Evolutionary conservation across 2,113 vertebrate species (phyloP), one percentile per base, ranked within the genome.

Genomic region (Hemiprocne comata): DNA sequence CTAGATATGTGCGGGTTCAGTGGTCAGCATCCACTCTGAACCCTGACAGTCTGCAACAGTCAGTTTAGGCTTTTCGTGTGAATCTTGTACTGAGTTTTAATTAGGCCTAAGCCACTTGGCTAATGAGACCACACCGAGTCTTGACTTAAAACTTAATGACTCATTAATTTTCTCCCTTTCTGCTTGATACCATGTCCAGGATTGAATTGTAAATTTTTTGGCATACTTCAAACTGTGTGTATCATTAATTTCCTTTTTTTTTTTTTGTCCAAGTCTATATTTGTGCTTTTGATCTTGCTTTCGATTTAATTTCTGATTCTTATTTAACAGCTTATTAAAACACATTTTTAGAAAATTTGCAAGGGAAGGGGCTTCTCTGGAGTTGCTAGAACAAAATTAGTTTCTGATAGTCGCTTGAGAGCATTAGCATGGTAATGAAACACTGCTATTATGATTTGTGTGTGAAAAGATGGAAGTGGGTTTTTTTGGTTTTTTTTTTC

Each of bases 101-200:
- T 94, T 89, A 93, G 89, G 65, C 79, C 23, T 91, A 95, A 83
- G 62, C 75, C 64, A 25, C 84, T 91, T 95, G 90, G 72, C 51
- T 95, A 85, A 90, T 93, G 82, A 87, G 93, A 83, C 67, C 64
- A 77, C 51, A 40, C 50, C 51, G 60, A 66, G 46, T 66, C 31
- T 75, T 94, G 66, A 93, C 73, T 95, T 93, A 60, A n/a, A 75
- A 53, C 50, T 50, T 90, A 93, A 77, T 69, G 69, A 80, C 34
- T 90, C 46, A 58, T 70, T 87, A 82, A 85, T 90, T 90, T 89
- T 77, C 46, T 89, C 70, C n/a, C 24, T 82, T 96, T 81, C 62
- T 90, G 20, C 85, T 94, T 46, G 53, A 25, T 89, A 40, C 40
- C 10, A 11, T 74, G 29, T 62, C 51, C 85, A 83, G 60, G 75